Percentiles rank a stretch among this genome's conserved stretches.
Conservation (phyloP, 2,888 invertebrate species). For the Keiferia lycopersicella region DNA sequence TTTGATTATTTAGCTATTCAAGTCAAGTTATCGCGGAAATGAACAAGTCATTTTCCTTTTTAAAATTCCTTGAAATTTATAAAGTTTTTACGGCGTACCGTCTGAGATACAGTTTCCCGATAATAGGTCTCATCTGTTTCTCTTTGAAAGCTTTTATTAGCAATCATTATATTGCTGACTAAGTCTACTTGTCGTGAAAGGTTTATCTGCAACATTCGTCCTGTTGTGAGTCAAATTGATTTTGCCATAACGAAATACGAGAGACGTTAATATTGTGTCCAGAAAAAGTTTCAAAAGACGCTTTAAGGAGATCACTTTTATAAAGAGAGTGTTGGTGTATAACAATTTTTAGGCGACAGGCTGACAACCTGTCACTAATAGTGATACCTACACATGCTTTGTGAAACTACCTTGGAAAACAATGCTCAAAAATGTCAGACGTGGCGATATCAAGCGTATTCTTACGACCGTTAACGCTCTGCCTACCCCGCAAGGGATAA, state of each 20-base stretch:
- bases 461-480: no score
- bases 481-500: no score
- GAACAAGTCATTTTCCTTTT: neutral
- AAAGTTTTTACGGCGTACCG: neutral
- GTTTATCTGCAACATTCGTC: slow-evolving; percentile 6
- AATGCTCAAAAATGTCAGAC: no score
- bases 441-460: no score
- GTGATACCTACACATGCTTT: no score
- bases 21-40: neutral
- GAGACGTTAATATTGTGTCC: neutral
- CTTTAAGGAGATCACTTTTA: no score
- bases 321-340: no score
- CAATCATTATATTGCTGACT: neutral
- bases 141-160: neutral
- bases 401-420: no score
- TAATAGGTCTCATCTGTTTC: neutral
- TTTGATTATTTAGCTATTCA: neutral
- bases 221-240: neutral
- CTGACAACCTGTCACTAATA: no score
- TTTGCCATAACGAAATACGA: neutral
- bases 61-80: neutral
- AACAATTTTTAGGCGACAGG: no score
- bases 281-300: neutral
- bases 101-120: neutral
- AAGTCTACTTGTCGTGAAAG: slow-evolving; percentile 3